Percentiles rank a stretch among this genome's conserved stretches.
Evolutionary conservation across 2,797 vertebrate species (phyloP).

Genomic region (Crocodylus rhombifer): DNA sequence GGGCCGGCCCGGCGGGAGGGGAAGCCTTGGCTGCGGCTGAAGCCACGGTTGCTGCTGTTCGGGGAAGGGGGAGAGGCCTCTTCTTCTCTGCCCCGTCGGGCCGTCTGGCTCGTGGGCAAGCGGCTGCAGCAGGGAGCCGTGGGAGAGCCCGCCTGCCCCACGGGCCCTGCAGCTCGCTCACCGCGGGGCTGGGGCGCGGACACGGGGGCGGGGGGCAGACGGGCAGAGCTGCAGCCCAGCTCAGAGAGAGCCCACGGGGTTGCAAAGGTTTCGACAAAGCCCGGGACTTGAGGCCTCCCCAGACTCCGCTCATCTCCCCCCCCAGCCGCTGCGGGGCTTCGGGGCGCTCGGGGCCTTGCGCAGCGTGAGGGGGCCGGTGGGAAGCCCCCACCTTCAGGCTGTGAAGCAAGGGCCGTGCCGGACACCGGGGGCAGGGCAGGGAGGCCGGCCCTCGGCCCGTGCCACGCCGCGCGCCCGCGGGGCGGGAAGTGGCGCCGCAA

Average conservation of each 20-base stretch:
- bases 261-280: no score
- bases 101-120: accelerated
- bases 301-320: no score
- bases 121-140: accelerated
- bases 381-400: accelerated
- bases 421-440: neutral
- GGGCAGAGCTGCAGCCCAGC: no score
- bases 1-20: no score
- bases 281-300: no score
- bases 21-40: neutral
- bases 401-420: neutral
- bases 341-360: accelerated
- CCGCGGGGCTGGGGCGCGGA: no score
- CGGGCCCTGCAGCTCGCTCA: no score
- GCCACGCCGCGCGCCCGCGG: neutral
- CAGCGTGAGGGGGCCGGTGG: no score
- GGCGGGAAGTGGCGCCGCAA: neutral
- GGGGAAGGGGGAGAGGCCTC: neutral
- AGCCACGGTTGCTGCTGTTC: accelerated
- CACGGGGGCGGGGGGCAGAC: no score
- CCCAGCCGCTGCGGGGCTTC: no score
- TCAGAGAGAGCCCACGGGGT: no score
- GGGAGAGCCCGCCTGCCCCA: no score
- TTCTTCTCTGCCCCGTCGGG: neutral
- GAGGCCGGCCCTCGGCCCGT: neutral